phyloP scores from a whole-genome alignment of 2,113 vertebrate genomes.

The Takifugu flavidus region DNA sequence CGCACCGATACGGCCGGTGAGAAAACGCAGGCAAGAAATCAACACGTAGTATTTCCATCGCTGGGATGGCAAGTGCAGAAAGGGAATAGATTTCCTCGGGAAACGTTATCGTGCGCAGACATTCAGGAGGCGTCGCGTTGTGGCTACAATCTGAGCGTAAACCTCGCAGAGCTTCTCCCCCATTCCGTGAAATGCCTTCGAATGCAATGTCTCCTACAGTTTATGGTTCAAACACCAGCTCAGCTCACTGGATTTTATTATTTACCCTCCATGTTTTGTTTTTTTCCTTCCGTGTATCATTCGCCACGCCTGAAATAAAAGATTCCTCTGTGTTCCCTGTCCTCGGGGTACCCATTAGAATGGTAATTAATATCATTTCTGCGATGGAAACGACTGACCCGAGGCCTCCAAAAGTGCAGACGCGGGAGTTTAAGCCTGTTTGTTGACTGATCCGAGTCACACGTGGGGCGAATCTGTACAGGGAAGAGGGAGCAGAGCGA shows the following conservation, averaged over 20 bases:
- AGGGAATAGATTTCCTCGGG: constrained; percentile 46
- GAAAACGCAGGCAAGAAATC: constrained; percentile 20
- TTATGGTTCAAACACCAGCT: constrained; percentile 42
- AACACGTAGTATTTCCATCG: constrained; percentile 29
- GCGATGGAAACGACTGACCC: constrained; percentile 12
- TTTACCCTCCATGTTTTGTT: constrained; percentile 31
- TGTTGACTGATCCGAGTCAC: constrained; percentile 17
- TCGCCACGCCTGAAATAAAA: not conserved
- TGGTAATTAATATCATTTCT: constrained; percentile 19
- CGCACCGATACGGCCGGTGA: too few species aligned
- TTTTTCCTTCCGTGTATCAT: constrained; percentile 26
- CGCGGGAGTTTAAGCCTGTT: constrained; percentile 22
- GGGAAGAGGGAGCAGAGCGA: constrained; percentile 1
- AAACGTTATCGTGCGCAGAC: constrained; percentile 56
- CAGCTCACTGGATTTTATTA: constrained; percentile 19
- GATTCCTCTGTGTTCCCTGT: not conserved
- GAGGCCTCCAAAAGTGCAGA: constrained; percentile 19
- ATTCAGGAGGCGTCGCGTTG: constrained; percentile 31
- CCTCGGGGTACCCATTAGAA: constrained; percentile 8
- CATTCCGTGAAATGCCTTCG: constrained; percentile 7
- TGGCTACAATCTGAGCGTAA: constrained; percentile 17
- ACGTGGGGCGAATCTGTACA: constrained; percentile 30
- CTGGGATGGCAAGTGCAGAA: constrained; percentile 47
- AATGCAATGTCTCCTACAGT: constrained; percentile 26
- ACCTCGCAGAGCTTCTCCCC: constrained; percentile 19